A percentile compares a stretch with the other conserved stretches of the same genome.
These are phyloP conservation scores for Prunella fulvescens DNA, from an alignment of 2,113 vertebrate species.

Conservation along the genomic window DNA sequence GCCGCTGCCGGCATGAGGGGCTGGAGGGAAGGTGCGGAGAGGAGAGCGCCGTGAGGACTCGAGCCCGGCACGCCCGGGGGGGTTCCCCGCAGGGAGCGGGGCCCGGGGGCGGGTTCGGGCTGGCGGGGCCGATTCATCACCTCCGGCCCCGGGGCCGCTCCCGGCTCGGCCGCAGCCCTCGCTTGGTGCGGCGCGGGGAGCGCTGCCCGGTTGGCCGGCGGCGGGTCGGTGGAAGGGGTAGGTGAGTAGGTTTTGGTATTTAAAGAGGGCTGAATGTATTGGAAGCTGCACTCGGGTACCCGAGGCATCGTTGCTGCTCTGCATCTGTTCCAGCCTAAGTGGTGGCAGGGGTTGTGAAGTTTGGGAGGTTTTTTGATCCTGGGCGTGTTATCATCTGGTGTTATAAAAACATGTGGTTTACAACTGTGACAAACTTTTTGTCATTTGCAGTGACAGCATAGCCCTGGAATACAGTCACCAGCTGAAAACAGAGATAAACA, in stretches of 20 bases:
- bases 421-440: not conserved
- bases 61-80: not conserved
- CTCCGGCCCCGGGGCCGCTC: no score
- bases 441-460: accelerated
- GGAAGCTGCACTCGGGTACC: accelerated
- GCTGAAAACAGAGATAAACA: accelerated
- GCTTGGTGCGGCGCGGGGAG: accelerated
- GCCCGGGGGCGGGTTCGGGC: no score
- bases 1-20: no score
- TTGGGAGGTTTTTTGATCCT: not conserved
- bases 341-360: not conserved
- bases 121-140: not conserved
- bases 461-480: no score
- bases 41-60: not conserved
- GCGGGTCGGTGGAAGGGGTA: accelerated
- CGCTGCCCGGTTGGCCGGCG: accelerated
- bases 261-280: accelerated
- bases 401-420: not conserved
- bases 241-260: not conserved
- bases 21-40: no score
- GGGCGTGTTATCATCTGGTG: accelerated
- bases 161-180: accelerated
- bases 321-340: accelerated
- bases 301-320: accelerated
- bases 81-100: not conserved